A percentile compares a stretch with the other conserved stretches of the same genome.
These are phyloP conservation scores for Melanerpes formicivorus DNA, from an alignment of 2,113 vertebrate species.

Conservation along the genomic window DNA sequence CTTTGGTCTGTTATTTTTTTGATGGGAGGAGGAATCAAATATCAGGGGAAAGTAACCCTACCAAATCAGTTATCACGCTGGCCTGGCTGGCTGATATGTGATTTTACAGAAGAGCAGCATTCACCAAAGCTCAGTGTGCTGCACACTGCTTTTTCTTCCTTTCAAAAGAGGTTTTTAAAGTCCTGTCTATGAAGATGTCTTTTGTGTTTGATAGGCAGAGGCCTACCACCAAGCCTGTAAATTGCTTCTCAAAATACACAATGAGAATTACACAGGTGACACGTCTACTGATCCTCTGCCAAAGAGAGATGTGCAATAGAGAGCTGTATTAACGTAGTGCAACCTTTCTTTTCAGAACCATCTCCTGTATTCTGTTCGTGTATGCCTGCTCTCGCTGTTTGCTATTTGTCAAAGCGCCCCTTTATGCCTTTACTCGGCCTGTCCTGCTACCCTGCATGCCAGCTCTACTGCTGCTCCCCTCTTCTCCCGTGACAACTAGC, in stretches of 20 bases:
- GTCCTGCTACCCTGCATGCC: accelerated
- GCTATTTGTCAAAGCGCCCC: accelerated
- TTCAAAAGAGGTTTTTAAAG: neutral
- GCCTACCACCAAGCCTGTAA: neutral
- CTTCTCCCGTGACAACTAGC: neutral
- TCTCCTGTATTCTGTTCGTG: too few species aligned
- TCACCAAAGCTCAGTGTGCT: neutral
- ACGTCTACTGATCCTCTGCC: neutral
- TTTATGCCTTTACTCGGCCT: neutral
- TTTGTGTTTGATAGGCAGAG: neutral
- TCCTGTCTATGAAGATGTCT: neutral
- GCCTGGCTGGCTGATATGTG: neutral
- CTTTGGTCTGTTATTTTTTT: neutral
- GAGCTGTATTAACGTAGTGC: neutral
- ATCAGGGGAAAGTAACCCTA: neutral
- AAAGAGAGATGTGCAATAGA: neutral
- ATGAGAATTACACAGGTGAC: neutral
- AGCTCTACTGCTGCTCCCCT: too few species aligned
- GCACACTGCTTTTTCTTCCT: accelerated
- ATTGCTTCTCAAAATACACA: neutral
- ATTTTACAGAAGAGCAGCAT: neutral
- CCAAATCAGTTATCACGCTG: neutral
- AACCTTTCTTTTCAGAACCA: neutral
- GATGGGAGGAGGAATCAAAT: neutral
- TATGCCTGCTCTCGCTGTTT: accelerated